Evolutionary conservation across 64 coral and sea anemone genomes (phyloP), one percentile per base, ranked within the genome.

Genomic region (Exaiptasia diaphana): DNA sequence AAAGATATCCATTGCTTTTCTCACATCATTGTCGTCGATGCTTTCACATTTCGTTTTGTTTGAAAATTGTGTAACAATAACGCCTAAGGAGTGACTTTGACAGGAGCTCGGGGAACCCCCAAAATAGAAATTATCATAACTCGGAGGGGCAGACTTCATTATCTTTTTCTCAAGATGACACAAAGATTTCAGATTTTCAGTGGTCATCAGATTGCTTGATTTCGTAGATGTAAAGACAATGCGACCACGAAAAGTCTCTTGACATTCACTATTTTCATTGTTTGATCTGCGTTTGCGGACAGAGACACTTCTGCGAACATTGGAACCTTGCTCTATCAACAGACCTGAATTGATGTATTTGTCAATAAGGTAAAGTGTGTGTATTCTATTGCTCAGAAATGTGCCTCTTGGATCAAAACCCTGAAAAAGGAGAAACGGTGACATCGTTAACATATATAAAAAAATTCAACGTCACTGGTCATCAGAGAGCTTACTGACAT

Each of bases 351-450:
- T n/a, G n/a, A n/a, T n/a, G n/a, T n/a, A n/a, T n/a, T n/a, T n/a
- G n/a, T n/a, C 39, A 7, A 75, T 64, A 29, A 29, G 26, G 43
- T 40, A 22, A 12, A 78, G 18, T 4, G 79, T 76, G 21, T 72
- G 61, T 23, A 84, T 32, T 20, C 87, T 60, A 25, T 89, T 71
- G 75, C 91, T 93, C 6, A 89, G 85, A 13, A 83, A 37, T 21
- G 91, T 93, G 8, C 91, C 85, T 64, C 91, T 93, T 11, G 91
- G 91, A 65, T 93, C 85, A 93, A 93, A 93, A 61, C 91, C 91
- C 91, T 93, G 31, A 15, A 61, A 61, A 61, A 2, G 33, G 26
- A 65, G 61, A 65, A 35, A 35, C n/a, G n/a, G n/a, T n/a, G n/a
- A n/a, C n/a, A n/a, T n/a, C n/a, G n/a, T n/a, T n/a, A n/a, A n/a